These are phyloP conservation scores for Xiphorhynchus elegans DNA, from an alignment of 2,113 vertebrate genomes.

Conservation along the genomic window DNA sequence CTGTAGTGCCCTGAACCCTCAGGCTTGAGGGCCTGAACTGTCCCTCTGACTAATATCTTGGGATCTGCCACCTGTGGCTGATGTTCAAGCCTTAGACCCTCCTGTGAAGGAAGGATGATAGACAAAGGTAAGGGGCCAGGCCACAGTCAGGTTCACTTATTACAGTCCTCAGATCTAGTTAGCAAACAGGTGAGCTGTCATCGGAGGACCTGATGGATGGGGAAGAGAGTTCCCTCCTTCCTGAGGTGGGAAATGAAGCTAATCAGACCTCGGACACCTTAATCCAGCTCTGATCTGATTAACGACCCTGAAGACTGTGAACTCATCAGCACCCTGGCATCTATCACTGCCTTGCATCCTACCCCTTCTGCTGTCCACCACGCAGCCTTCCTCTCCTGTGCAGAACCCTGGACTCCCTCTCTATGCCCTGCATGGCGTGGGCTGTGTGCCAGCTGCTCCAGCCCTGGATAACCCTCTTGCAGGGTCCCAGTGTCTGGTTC, in stretches of 20 bases:
- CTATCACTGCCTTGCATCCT: constrained; percentile 47
- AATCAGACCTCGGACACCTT: constrained; percentile 67
- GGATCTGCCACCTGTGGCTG: neutral
- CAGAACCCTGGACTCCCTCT: neutral
- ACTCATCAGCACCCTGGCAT: constrained; percentile 67
- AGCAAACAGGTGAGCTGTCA: constrained; percentile 68
- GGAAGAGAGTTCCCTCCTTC: constrained; percentile 60
- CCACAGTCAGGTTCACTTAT: neutral
- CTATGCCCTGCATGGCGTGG: neutral
- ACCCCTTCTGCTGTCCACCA: neutral
- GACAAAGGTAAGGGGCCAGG: neutral
- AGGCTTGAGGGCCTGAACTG: rapidly evolving
- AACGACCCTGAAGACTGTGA: constrained; percentile 55
- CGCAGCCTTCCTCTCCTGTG: neutral
- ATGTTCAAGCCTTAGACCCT: neutral
- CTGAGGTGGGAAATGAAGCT: constrained; percentile 71
- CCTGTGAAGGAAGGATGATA: neutral
- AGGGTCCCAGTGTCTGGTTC: neutral
- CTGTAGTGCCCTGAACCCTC: neutral
- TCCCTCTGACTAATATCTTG: neutral
- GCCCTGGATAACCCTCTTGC: neutral
- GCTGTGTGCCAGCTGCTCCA: neutral
- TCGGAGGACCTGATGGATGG: constrained; percentile 44
- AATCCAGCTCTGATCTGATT: constrained; percentile 71
- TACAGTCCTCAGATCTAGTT: constrained; percentile 33